Percentiles rank a stretch among this genome's conserved stretches.
phyloP scores from a whole-genome alignment of 1,140 invertebrate species.

The Cydia strobilella region DNA sequence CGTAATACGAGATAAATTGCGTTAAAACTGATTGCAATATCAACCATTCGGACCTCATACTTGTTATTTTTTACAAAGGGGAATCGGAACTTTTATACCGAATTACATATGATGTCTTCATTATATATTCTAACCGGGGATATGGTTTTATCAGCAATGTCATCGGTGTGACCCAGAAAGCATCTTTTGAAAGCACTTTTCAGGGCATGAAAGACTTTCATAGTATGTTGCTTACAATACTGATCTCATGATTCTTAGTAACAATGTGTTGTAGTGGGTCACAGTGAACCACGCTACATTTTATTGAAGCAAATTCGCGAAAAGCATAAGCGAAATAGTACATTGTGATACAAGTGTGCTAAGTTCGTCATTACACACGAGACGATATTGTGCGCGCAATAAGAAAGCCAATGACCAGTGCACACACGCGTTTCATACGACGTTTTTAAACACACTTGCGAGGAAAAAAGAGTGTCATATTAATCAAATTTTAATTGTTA shows the following conservation, averaged over 20 bases:
- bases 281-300: slow-evolving; percentile 8
- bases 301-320: slow-evolving; percentile 12
- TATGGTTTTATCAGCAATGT: slow-evolving; percentile 6
- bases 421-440: too few species aligned
- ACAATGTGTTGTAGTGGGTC: not conserved
- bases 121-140: slow-evolving; percentile 1
- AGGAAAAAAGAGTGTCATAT: too few species aligned
- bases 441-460: too few species aligned
- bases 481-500: too few species aligned
- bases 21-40: too few species aligned
- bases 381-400: too few species aligned
- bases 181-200: not conserved
- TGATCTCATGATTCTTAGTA: not conserved
- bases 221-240: not conserved
- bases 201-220: slow-evolving; percentile 8
- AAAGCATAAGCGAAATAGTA: too few species aligned
- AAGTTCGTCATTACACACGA: too few species aligned
- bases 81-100: not conserved
- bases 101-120: not conserved
- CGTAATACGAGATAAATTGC: too few species aligned
- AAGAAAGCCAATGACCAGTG: too few species aligned
- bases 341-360: too few species aligned
- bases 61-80: not conserved
- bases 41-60: too few species aligned
- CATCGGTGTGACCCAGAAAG: slow-evolving; percentile 11